Conservation (phyloP, 2,888 invertebrate genomes). For the Machimus atricapillus region DNA sequence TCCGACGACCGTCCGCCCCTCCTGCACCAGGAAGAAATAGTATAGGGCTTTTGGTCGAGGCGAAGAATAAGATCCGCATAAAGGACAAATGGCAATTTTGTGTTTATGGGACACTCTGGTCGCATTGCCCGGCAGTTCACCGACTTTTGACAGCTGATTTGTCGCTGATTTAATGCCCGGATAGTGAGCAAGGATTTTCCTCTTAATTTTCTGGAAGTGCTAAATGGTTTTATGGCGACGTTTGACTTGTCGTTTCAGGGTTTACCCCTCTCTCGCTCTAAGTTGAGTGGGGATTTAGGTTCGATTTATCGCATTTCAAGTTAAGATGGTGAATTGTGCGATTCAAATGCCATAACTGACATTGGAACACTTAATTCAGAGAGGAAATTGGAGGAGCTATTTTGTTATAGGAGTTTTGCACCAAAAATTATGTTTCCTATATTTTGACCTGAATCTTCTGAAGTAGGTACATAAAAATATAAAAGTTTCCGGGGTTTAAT, state of each 20-base stretch:
- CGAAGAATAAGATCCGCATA: not conserved
- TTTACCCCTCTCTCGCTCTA: not conserved
- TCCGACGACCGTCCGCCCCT: not conserved
- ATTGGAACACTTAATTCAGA: not conserved
- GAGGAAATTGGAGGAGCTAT: not conserved
- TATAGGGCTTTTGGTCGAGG: not conserved
- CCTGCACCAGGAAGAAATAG: not conserved
- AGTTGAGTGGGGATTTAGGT: not conserved
- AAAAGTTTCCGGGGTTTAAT: too few relatives aligned
- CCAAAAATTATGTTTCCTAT: too few relatives aligned
- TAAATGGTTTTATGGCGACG: not conserved
- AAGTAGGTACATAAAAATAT: too few relatives aligned
- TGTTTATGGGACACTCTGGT: conserved; percentile 18
- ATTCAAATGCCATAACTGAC: not conserved
- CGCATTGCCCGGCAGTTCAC: not conserved
- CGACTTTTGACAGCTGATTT: conserved; percentile 32
- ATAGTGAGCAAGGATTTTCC: conserved; percentile 4
- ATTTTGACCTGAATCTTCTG: too few relatives aligned
- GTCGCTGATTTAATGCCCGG: conserved; percentile 1
- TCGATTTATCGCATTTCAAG: not conserved
- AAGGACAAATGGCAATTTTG: conserved; percentile 13
- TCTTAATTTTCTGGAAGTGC: conserved; percentile 9
- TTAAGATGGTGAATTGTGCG: not conserved
- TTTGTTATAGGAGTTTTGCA: too few relatives aligned
- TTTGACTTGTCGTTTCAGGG: not conserved